phyloP scores from a whole-genome alignment of 2,888 invertebrate genomes.

The Nomada fucata region DNA sequence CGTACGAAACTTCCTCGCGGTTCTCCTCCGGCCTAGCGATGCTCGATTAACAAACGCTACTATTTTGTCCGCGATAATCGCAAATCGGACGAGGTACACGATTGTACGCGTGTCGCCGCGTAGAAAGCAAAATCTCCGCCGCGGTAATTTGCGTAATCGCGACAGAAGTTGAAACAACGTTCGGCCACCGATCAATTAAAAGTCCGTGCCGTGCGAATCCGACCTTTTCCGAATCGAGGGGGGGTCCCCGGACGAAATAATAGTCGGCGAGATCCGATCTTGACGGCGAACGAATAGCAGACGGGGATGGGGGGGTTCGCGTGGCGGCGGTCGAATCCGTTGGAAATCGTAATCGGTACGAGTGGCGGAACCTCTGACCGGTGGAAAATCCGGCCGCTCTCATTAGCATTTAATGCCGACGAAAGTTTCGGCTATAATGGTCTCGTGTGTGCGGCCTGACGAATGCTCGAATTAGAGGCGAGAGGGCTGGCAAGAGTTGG shows the following conservation, averaged over 20 bases:
- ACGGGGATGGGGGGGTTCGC: constrained; percentile 42
- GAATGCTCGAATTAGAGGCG: constrained; percentile 75
- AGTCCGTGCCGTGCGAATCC: constrained; percentile 69
- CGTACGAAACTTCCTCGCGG: no score
- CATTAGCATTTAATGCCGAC: constrained; percentile 80
- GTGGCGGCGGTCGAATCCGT: constrained; percentile 69
- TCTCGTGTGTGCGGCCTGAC: constrained; percentile 74
- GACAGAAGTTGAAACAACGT: constrained; percentile 17
- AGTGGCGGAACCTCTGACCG: constrained; percentile 72
- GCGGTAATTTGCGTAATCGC: constrained; percentile 12
- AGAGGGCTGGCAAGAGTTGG: constrained; percentile 66
- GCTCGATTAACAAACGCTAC: no score
- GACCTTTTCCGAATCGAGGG: constrained; percentile 60
- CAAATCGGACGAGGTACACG: background rate
- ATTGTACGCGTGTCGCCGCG: background rate
- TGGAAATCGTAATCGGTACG: constrained; percentile 78
- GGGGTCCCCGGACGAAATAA: constrained; percentile 67
- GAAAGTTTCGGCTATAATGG: constrained; percentile 76
- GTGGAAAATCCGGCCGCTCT: constrained; percentile 79
- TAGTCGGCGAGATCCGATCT: constrained; percentile 65
- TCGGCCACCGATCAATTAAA: constrained; percentile 69
- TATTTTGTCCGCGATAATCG: background rate
- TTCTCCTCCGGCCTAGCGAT: no score
- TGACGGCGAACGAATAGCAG: constrained; percentile 35
- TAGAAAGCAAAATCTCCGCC: background rate